phyloP scores from a whole-genome alignment of 2,888 invertebrate genomes.

The Endomychus coccineus region DNA sequence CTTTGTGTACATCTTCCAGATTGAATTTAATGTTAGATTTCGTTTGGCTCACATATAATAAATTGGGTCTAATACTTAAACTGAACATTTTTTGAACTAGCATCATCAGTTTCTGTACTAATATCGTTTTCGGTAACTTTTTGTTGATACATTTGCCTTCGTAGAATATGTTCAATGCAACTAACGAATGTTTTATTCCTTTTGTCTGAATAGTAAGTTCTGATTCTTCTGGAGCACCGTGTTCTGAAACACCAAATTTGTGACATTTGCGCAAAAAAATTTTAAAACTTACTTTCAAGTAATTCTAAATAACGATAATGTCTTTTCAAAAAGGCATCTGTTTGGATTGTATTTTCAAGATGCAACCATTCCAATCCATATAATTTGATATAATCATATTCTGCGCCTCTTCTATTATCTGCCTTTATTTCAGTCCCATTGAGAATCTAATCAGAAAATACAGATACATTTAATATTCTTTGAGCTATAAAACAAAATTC shows the following conservation, averaged over 20 bases:
- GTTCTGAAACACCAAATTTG: constrained; percentile 51
- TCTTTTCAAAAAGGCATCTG: constrained; percentile 52
- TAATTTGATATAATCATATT: constrained; percentile 84
- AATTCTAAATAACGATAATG: constrained; percentile 73
- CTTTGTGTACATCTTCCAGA: constrained; percentile 76
- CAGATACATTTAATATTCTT: too few relatives aligned
- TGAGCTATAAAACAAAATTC: too few relatives aligned
- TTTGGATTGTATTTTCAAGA: constrained; percentile 45
- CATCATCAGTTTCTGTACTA: constrained; percentile 74
- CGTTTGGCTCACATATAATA: constrained; percentile 51
- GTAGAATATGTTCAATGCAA: constrained; percentile 53
- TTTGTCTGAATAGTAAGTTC: constrained; percentile 52
- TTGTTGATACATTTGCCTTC: constrained; percentile 52
- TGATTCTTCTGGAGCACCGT: constrained; percentile 75
- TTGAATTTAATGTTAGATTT: constrained; percentile 61
- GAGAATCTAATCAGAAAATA: constrained; percentile 47
- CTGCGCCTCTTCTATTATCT: constrained; percentile 75
- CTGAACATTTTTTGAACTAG: constrained; percentile 70
- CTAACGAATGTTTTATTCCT: constrained; percentile 62
- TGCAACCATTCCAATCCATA: constrained; percentile 68
- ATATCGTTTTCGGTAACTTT: constrained; percentile 69
- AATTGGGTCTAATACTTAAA: constrained; percentile 41
- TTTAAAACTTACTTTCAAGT: constrained; percentile 58
- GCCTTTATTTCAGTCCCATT: constrained; percentile 63
- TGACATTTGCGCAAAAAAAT: constrained; percentile 10